A percentile compares a stretch with the other conserved stretches of the same genome.
These are phyloP conservation scores for Gastrophysa polygoni DNA, from an alignment of 2,888 invertebrate genomes.

Conservation along the genomic window DNA sequence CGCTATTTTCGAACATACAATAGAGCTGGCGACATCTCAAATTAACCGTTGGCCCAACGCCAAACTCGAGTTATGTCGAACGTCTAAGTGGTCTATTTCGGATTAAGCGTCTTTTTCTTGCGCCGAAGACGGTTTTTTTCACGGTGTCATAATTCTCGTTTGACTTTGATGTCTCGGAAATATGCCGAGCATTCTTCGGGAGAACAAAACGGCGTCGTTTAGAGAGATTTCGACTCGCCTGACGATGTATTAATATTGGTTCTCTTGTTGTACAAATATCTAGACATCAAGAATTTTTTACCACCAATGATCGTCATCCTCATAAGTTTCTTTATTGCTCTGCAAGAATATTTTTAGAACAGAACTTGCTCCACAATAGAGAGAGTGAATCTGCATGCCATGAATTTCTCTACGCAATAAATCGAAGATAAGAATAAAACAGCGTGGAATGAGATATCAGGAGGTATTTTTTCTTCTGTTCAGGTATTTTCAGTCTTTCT, in stretches of 20 bases:
- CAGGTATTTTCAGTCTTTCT: too few relatives aligned
- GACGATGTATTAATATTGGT: background rate
- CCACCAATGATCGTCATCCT: background rate
- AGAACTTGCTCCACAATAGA: too few relatives aligned
- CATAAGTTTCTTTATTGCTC: too few relatives aligned
- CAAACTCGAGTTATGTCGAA: constrained; percentile 59
- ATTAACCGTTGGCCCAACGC: constrained; percentile 58
- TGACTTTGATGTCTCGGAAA: constrained; percentile 28
- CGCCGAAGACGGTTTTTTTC: constrained; percentile 42
- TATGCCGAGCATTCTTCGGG: constrained; percentile 12
- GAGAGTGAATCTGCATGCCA: too few relatives aligned
- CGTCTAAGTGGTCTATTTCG: constrained; percentile 61
- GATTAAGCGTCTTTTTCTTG: constrained; percentile 57
- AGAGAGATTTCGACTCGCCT: background rate
- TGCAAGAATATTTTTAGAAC: too few relatives aligned
- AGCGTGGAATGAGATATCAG: too few relatives aligned
- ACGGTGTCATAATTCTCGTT: constrained; percentile 39
- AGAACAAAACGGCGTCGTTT: constrained; percentile 1
- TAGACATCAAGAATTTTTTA: background rate
- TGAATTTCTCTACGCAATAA: too few relatives aligned
- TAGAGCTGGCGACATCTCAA: constrained; percentile 59
- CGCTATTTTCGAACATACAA: constrained; percentile 53
- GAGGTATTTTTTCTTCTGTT: too few relatives aligned
- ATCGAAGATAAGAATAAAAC: too few relatives aligned
- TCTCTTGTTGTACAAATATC: background rate